A percentile compares a stretch with the other conserved stretches of the same genome.
Evolutionary conservation across 2,797 vertebrate species (phyloP).

Genomic region (Scolopax bukidnonensis): DNA sequence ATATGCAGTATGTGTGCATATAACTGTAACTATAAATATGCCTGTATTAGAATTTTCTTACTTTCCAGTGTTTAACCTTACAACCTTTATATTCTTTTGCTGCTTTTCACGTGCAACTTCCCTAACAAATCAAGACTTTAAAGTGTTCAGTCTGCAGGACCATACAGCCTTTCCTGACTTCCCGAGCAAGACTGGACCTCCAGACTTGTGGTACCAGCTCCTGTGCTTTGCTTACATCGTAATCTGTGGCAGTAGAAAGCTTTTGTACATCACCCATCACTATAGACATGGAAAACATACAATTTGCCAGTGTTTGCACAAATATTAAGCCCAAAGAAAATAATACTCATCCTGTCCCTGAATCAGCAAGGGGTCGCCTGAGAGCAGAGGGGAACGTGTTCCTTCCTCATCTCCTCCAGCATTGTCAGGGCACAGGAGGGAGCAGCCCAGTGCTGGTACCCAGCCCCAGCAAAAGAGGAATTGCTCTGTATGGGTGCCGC

Average conservation of each 20-base stretch:
- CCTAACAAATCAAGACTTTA: not conserved
- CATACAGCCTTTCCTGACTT: not conserved
- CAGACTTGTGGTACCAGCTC: not conserved
- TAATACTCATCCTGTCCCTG: not conserved
- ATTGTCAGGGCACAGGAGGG: accelerated
- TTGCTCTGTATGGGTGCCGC: not conserved
- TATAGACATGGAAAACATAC: accelerated
- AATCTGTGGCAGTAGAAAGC: not conserved
- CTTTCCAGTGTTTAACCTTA: not conserved
- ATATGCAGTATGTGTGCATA: accelerated
- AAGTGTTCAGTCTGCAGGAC: not conserved
- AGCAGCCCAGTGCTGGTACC: not conserved
- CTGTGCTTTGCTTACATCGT: accelerated
- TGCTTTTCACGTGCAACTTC: not conserved
- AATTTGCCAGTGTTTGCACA: not conserved
- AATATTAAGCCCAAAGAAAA: not conserved
- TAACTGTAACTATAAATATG: accelerated
- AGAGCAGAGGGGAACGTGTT: not conserved
- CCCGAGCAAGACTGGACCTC: not conserved
- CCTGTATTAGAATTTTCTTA: not conserved
- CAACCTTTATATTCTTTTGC: not conserved
- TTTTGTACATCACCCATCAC: accelerated
- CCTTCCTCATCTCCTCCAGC: not conserved
- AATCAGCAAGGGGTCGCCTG: not conserved
- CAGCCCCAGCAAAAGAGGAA: not conserved